Evolutionary conservation across 2,797 vertebrate genomes (phyloP).

Genomic region (Chelidonichthys spinosus): DNA sequence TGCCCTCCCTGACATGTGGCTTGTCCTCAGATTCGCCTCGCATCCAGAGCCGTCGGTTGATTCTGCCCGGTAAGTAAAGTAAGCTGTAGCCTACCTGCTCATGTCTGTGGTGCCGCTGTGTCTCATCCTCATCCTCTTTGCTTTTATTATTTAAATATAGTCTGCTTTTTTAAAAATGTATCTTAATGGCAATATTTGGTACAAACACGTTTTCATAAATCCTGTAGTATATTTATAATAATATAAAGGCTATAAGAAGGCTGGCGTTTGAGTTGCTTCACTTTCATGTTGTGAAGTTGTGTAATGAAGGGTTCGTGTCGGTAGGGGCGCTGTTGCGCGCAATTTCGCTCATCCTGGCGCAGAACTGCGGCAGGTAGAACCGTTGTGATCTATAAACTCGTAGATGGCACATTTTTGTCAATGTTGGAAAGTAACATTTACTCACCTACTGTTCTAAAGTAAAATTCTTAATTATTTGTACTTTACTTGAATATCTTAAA

Average conservation of each 20-base stretch:
- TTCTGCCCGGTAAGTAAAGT: conserved; percentile 27
- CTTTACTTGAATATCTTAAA: neutral
- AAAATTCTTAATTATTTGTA: neutral
- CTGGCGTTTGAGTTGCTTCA: conserved; percentile 7
- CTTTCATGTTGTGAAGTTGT: conserved; percentile 14
- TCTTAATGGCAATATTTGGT: accelerated
- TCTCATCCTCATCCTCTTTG: neutral
- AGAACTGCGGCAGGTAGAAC: conserved; percentile 54
- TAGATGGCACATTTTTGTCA: too few species aligned
- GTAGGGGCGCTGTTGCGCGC: conserved; percentile 37
- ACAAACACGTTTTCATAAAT: neutral
- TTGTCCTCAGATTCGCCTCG: conserved; percentile 19
- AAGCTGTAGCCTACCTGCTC: conserved; percentile 23
- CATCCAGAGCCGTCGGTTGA: neutral
- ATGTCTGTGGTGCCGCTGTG: neutral
- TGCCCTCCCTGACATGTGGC: neutral
- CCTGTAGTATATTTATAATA: conserved; percentile 5
- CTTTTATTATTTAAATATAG: neutral
- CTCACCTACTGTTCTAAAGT: neutral
- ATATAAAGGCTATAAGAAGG: neutral
- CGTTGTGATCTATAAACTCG: neutral
- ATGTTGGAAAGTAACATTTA: neutral
- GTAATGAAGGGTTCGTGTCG: conserved; percentile 9
- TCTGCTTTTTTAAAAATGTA: neutral
- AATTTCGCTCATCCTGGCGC: neutral